These are phyloP conservation scores for Leptodactylus fallax DNA, from an alignment of 2,797 vertebrate species.

Conservation along the genomic window DNA sequence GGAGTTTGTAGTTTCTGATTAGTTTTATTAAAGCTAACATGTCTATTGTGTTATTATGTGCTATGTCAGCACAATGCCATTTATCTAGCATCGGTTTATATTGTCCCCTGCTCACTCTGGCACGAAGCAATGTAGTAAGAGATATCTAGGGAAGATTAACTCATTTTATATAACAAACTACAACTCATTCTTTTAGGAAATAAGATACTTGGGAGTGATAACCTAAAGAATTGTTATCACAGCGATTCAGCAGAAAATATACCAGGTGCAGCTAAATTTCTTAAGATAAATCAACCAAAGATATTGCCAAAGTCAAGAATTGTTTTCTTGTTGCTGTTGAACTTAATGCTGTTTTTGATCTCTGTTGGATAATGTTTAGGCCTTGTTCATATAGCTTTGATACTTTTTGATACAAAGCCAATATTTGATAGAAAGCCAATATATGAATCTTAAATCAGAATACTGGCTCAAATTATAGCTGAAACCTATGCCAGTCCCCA, in stretches of 20 bases:
- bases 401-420: too few species aligned
- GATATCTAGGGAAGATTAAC: slow-evolving; percentile 27
- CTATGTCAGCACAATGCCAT: slow-evolving; percentile 32
- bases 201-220: background rate
- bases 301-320: background rate
- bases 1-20: slow-evolving; percentile 46
- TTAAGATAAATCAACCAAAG: background rate
- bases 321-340: background rate
- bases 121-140: slow-evolving; percentile 15
- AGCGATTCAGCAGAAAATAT: background rate
- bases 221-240: background rate
- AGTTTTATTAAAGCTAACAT: slow-evolving; percentile 43
- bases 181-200: slow-evolving; percentile 18
- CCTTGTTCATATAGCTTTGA: background rate
- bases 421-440: too few species aligned
- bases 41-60: slow-evolving; percentile 37
- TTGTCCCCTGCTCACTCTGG: background rate
- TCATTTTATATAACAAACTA: slow-evolving; percentile 20
- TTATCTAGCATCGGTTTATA: slow-evolving; percentile 13
- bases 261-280: background rate
- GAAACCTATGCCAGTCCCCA: too few species aligned
- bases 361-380: background rate
- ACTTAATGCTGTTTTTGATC: background rate
- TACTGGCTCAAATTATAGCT: too few species aligned
- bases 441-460: too few species aligned